Evolutionary conservation across 2,113 vertebrate genomes (phyloP).

Genomic region (Atlantisia rogersi): DNA sequence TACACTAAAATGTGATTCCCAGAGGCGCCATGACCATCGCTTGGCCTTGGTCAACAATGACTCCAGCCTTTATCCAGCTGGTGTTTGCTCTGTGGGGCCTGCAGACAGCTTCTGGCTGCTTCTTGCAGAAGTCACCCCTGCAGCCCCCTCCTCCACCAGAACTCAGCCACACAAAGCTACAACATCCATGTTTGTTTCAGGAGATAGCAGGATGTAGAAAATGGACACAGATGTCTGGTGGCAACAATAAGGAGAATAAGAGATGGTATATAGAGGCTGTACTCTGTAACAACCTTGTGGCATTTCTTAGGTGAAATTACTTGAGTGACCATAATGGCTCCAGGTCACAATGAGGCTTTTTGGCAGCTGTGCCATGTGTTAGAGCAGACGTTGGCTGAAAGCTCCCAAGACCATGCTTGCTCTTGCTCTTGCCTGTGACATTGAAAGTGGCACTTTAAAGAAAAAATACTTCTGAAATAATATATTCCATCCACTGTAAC

Average conservation of each 20-base stretch:
- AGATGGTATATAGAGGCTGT: background rate
- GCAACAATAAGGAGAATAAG: fast-evolving
- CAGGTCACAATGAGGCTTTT: background rate
- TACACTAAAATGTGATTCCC: no score
- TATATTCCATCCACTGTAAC: background rate
- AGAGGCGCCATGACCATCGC: no score
- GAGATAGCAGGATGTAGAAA: background rate
- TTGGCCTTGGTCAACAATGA: no score
- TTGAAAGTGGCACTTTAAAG: background rate
- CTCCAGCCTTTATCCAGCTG: no score
- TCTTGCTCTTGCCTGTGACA: background rate
- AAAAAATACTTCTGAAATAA: background rate
- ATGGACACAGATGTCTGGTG: background rate
- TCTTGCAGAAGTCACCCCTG: no score
- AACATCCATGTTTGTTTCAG: fast-evolving
- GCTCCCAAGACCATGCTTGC: background rate
- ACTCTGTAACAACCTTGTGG: fast-evolving
- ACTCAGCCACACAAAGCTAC: background rate
- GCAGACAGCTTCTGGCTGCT: no score
- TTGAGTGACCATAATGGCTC: background rate
- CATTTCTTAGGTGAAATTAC: background rate
- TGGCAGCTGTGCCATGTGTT: fast-evolving
- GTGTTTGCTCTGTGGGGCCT: no score
- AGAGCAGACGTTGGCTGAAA: background rate
- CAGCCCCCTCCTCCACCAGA: no score